Evolutionary conservation across 2,797 vertebrate species (phyloP).

Genomic region (Melanotaenia trifasciata): DNA sequence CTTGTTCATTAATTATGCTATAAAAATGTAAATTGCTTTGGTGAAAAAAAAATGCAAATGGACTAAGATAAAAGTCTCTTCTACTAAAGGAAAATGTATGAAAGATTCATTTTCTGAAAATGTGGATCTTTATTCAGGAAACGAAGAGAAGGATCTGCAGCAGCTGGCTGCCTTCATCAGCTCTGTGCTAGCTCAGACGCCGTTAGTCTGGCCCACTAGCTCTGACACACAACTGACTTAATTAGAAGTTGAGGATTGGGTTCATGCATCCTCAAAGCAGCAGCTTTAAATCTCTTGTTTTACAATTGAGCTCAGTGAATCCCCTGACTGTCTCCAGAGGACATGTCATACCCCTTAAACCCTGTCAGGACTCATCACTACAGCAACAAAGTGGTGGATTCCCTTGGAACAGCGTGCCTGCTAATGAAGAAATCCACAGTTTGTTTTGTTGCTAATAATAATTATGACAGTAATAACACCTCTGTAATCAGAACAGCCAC

Average conservation of each 20-base stretch:
- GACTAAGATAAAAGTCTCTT: conserved; percentile 83
- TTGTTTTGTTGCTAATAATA: conserved; percentile 24
- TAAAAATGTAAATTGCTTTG: conserved; percentile 88
- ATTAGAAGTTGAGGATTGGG: conserved; percentile 62
- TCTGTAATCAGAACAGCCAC: conserved; percentile 9
- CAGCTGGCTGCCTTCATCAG: conserved; percentile 49
- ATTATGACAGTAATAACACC: conserved; percentile 17
- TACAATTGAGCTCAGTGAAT: conserved; percentile 49
- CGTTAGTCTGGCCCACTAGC: conserved; percentile 49
- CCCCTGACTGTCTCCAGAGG: conserved; percentile 42
- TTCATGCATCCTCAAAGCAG: conserved; percentile 32
- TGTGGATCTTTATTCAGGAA: conserved; percentile 68
- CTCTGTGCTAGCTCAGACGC: conserved; percentile 51
- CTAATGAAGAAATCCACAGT: conserved; percentile 21
- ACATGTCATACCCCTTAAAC: conserved; percentile 58
- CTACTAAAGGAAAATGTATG: conserved; percentile 78
- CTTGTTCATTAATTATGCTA: conserved; percentile 88
- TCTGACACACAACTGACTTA: conserved; percentile 48
- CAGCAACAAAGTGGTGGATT: conserved; percentile 62
- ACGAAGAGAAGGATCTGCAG: conserved; percentile 52
- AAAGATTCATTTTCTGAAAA: conserved; percentile 82
- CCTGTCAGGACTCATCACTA: conserved; percentile 66
- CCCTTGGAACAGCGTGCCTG: conserved; percentile 25
- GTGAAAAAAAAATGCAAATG: conserved; percentile 87
- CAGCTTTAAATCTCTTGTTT: conserved; percentile 41